Base-by-base conservation (phyloP, 1,140 invertebrate species). In the Eriosoma lanigerum region DNA sequence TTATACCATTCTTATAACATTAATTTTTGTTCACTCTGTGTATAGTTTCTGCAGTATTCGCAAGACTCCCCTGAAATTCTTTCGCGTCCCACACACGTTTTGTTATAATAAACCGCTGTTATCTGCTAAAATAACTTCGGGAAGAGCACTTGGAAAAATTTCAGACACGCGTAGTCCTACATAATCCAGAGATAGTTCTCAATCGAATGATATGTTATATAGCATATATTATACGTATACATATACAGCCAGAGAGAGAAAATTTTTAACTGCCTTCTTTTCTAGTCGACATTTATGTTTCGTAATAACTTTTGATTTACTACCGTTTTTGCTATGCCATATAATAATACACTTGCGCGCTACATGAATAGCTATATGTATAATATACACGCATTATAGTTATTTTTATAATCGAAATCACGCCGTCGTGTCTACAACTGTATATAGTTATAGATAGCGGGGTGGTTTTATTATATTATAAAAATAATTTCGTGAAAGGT, bases 251-350 rank as follows among this genome's bases (percentile, higher is more conserved):
- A n/a, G 32, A 68, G 24, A 70, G 17, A 70, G 44, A 50, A 13
- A 50, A 50, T n/a, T 17, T 70, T 70, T 70, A 70, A 70, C 66
- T 50, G 46, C 66, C 46, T 29, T 70, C 66, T 29, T 26, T 8
- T 26, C 46, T 70, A 70, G 66, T 15, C 66, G 66, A 70, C 66
- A 17, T 70, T 70, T 70, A 70, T 70, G 66, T 50, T 70, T 50
- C 26, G 46, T 70, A 70, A 70, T 70, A 70, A 70, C 66, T 50
- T 70, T 70, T 70, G 66, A 70, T 70, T 70, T 70, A 70, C 66
- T 70, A 50, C 46, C 66, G 66, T 48, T 70, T 70, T 70, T 19
- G 66, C 66, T 29, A 21, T 48, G 64, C 38, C 64, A 26, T 50
- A 12, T 19, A 68, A 48, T 24, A 66, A 66, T 66, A 66, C 29